Percentiles rank a stretch among this genome's conserved stretches.
These are phyloP conservation scores for Trichonephila inaurata DNA, from an alignment of 1,140 invertebrate genomes.

Conservation along the genomic window DNA sequence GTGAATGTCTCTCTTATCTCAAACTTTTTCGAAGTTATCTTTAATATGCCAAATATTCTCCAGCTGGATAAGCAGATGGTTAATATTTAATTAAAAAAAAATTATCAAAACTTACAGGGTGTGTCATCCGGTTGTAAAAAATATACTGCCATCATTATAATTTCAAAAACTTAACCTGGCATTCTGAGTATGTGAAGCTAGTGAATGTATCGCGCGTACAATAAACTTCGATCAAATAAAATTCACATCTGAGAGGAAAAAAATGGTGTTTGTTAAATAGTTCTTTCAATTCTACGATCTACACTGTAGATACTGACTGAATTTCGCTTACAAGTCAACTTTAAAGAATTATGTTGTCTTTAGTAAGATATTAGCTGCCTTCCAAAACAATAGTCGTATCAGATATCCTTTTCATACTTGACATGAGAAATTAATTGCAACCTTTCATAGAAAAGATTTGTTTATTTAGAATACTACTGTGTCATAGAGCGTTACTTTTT, in stretches of 20 bases:
- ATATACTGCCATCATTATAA: neutral
- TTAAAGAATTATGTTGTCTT: neutral
- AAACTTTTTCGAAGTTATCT: neutral
- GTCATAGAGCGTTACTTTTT: neutral
- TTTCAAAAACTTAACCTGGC: no score
- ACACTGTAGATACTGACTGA: neutral
- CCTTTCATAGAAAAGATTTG: neutral
- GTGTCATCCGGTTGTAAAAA: neutral
- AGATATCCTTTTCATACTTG: neutral
- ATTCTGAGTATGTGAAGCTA: neutral
- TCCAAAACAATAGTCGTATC: neutral
- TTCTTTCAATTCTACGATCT: neutral
- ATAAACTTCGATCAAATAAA: neutral
- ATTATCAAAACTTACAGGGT: neutral
- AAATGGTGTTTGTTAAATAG: neutral
- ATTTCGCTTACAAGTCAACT: neutral
- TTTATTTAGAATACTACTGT: slow-evolving; percentile 19
- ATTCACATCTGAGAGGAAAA: neutral
- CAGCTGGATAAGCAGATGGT: neutral
- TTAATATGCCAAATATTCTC: neutral
- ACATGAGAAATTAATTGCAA: slow-evolving; percentile 3
- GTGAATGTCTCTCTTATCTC: neutral
- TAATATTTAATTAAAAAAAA: neutral
- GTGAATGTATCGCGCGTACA: neutral
- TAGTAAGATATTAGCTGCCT: neutral